Percentiles rank a stretch among this genome's conserved stretches.
phyloP scores from a whole-genome alignment of 2,797 vertebrate species.

The Sebastes oblongus region DNA sequence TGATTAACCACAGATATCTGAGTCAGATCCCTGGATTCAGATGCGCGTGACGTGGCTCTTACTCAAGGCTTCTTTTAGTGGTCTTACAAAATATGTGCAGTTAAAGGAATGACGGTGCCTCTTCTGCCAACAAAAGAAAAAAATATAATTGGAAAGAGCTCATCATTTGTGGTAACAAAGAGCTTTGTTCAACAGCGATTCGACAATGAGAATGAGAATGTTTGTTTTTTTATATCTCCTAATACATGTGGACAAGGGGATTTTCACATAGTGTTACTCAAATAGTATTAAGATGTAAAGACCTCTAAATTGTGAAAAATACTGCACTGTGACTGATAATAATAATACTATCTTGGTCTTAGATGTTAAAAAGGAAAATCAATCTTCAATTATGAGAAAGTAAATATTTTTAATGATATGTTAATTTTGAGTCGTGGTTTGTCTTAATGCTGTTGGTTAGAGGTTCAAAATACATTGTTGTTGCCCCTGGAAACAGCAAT shows the following conservation, averaged over 20 bases:
- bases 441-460: not conserved
- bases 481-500: not conserved
- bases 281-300: not conserved
- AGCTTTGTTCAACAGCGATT: not conserved
- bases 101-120: not conserved
- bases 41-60: not conserved
- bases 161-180: constrained; percentile 1
- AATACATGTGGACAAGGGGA: not conserved
- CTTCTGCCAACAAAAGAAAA: constrained; percentile 7
- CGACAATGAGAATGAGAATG: not conserved
- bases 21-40: not conserved
- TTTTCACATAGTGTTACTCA: not conserved
- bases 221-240: not conserved
- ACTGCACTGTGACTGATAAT: not conserved
- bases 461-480: not conserved
- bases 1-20: not conserved
- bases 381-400: not conserved
- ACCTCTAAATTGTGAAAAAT: not conserved
- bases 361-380: not conserved
- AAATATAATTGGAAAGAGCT: not conserved
- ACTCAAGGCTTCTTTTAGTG: not conserved
- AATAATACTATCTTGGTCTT: not conserved
- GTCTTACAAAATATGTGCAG: constrained; percentile 24
- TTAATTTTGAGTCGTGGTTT: not conserved
- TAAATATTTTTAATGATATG: not conserved